Evolutionary conservation across 2,797 vertebrate genomes (phyloP), one percentile per base, ranked within the genome.

Genomic region (Pterois miles): DNA sequence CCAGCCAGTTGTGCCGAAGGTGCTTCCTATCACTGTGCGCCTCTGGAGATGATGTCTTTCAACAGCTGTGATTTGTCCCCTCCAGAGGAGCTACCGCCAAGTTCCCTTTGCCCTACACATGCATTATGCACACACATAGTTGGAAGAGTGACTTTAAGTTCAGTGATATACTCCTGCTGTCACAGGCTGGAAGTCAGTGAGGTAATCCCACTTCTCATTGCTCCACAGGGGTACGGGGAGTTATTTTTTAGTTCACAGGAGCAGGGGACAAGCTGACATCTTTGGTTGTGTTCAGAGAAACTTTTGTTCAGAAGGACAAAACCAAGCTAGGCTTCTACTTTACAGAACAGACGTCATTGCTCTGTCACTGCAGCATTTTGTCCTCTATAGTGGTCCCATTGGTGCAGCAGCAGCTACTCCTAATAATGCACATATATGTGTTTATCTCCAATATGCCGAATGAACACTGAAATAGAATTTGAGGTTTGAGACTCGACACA

Each of bases 91-190:
- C 77, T 68, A 36, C 60, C 71, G 85, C 83, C 46, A 48, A 27
- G 67, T 57, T 80, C 20, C 56, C 31, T 78, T 64, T 71, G 53
- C 71, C 68, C 56, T 18, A 53, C 73, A 75, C 79, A 75, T 83
- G 58, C 65, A 84, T 89, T 89, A 86, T 85, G 77, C 81, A 79
- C 68, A 76, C 62, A 68, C 48, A 64, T 8, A 81, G 80, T 53
- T 72, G 72, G 62, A 81, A 25, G 69, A 76, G 72, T 36, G 78
- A 84, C 81, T 85, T 82, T 40, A 82, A 63, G 62, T 76, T 74
- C 76, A 77, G 60, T 64, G 71, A 82, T 82, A 64, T 80, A 85
- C 77, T 86, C 65, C 81, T 59, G n/a, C 56, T 81, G 80, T 82
- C 63, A 65, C 67, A 73, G 59, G n/a, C 58, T 84, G 72, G 33